Conservation (phyloP, 2,797 vertebrate genomes). For the Channallabes apus region DNA sequence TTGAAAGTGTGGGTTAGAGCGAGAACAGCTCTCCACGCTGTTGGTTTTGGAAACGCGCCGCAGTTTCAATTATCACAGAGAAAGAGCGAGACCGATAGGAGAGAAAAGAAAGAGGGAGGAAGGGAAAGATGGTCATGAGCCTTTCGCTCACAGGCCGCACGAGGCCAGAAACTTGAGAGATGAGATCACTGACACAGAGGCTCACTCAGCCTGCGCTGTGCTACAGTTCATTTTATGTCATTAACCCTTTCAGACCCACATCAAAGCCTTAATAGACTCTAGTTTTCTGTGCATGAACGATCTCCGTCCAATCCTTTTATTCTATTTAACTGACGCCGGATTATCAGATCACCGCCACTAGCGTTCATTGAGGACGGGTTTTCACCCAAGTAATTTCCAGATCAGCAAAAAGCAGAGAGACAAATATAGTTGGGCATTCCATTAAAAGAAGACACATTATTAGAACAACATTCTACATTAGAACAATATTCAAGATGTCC, state of each 20-base stretch:
- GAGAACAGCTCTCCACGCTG: slow-evolving; percentile 66
- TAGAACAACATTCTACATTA: too few relatives aligned
- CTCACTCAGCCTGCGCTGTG: not conserved
- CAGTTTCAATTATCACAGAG: slow-evolving; percentile 46
- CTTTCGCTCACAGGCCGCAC: slow-evolving; percentile 3
- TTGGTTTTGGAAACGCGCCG: slow-evolving; percentile 52
- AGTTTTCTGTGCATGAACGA: not conserved
- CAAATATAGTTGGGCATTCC: too few relatives aligned
- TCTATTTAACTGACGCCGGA: not conserved
- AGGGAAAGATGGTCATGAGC: slow-evolving; percentile 14
- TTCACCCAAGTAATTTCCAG: not conserved
- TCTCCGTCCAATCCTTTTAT: too few relatives aligned
- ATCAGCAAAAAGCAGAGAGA: too few relatives aligned
- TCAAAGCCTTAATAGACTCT: not conserved
- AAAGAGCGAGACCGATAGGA: not conserved
- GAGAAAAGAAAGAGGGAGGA: slow-evolving; percentile 19
- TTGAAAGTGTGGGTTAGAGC: slow-evolving; percentile 54
- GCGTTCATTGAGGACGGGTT: not conserved
- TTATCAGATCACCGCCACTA: not conserved
- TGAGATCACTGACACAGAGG: not conserved
- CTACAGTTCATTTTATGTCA: not conserved
- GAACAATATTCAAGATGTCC: too few relatives aligned
- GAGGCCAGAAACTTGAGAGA: slow-evolving; percentile 10
- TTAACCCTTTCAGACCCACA: not conserved
- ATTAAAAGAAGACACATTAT: too few relatives aligned